These are phyloP conservation scores for Drosophila setifemur DNA, from an alignment of 1,140 invertebrate species.

Conservation along the genomic window DNA sequence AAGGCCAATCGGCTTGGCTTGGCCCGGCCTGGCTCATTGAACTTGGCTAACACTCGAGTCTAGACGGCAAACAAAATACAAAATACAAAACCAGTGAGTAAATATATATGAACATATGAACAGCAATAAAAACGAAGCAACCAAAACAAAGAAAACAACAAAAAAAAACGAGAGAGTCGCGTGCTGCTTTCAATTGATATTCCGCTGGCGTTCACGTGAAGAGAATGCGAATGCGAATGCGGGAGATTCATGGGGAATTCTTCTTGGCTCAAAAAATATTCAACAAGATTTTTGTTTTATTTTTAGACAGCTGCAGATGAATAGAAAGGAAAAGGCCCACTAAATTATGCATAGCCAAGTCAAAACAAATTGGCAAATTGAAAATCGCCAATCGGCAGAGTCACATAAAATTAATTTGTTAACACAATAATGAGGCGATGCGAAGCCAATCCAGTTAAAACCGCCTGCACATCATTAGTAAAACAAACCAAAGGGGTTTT, in stretches of 20 bases:
- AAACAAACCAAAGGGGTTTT: constrained; percentile 63
- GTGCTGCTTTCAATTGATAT: constrained; percentile 51
- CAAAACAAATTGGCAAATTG: constrained; percentile 37
- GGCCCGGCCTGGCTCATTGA: constrained; percentile 54
- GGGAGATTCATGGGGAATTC: constrained; percentile 37
- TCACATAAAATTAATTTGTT: constrained; percentile 35
- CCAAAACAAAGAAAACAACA: constrained; percentile 25
- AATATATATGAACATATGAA: constrained; percentile 28
- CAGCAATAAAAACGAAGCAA: constrained; percentile 10
- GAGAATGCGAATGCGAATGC: constrained; percentile 29
- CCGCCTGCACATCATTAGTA: constrained; percentile 72
- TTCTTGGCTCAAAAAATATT: constrained; percentile 27
- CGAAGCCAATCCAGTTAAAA: constrained; percentile 59
- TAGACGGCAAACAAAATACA: constrained; percentile 26
- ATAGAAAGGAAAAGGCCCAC: constrained; percentile 11
- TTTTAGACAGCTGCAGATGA: constrained; percentile 14
- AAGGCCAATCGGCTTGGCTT: constrained; percentile 45
- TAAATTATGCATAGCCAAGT: constrained; percentile 23
- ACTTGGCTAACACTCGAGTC: constrained; percentile 43
- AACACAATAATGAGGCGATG: background rate
- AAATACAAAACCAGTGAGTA: constrained; percentile 1
- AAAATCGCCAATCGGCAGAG: constrained; percentile 32
- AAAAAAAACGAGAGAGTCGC: constrained; percentile 51
- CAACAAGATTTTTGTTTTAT: constrained; percentile 10
- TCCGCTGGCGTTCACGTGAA: constrained; percentile 39